Conservation (phyloP, 2,888 invertebrate species). For the Ochlodes sylvanus region DNA sequence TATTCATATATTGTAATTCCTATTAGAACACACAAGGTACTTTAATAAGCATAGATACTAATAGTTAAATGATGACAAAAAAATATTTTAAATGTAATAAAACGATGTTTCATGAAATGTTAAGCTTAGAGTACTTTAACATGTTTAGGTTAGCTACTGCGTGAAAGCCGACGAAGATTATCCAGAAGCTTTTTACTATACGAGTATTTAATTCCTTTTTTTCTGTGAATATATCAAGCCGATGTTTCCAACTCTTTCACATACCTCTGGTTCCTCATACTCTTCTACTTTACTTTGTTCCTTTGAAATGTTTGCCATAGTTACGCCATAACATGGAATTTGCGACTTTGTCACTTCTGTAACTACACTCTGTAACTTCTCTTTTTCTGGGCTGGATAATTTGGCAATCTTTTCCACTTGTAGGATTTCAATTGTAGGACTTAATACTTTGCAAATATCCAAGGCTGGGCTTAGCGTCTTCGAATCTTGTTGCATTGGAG, state of each 20-base stretch:
- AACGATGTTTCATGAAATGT: background rate
- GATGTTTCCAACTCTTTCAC: slow-evolving; percentile 20
- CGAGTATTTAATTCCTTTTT: slow-evolving; percentile 6
- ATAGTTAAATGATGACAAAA: too few species aligned
- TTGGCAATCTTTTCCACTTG: background rate
- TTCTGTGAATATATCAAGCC: slow-evolving; percentile 27
- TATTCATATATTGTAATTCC: background rate
- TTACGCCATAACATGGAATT: background rate
- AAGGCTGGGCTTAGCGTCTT: too few species aligned
- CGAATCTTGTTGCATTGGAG: too few species aligned
- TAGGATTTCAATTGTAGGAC: too few species aligned
- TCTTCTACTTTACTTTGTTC: background rate
- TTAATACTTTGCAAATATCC: too few species aligned
- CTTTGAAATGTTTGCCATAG: background rate
- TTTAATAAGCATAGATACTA: background rate
- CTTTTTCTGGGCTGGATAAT: background rate
- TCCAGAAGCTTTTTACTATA: slow-evolving; percentile 26
- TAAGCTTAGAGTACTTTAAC: slow-evolving; percentile 10
- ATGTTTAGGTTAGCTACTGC: slow-evolving; percentile 23
- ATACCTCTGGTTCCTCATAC: slow-evolving; percentile 21
- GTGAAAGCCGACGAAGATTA: slow-evolving; percentile 24
- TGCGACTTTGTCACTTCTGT: background rate
- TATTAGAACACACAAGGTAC: slow-evolving; percentile 22
- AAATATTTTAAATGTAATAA: too few species aligned
- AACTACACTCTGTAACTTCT: background rate